Conservation (phyloP, 2,797 vertebrate species). For the Acrocephalus scirpaceus region DNA sequence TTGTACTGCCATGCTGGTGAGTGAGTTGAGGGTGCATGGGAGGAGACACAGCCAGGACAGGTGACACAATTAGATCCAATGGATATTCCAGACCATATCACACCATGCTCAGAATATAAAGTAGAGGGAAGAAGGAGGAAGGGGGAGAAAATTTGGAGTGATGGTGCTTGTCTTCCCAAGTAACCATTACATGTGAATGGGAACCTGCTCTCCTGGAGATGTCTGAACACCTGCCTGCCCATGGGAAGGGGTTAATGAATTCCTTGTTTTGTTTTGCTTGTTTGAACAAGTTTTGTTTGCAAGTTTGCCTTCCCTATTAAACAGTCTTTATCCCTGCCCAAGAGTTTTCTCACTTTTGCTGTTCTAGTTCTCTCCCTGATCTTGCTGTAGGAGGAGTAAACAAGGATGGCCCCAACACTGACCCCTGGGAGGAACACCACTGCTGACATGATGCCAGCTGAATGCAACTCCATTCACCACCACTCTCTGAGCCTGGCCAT, state of each 20-base stretch:
- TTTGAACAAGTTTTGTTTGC: too few relatives aligned
- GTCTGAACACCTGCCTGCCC: not conserved
- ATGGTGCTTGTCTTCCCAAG: not conserved
- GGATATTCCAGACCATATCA: not conserved
- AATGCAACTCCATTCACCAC: not conserved
- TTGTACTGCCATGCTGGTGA: not conserved
- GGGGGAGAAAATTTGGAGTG: not conserved
- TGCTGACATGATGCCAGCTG: not conserved
- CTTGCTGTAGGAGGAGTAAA: not conserved
- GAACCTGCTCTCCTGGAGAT: not conserved
- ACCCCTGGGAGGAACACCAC: not conserved
- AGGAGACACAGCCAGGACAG: not conserved
- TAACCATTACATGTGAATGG: not conserved
- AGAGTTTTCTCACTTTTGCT: not conserved
- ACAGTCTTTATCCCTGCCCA: not conserved
- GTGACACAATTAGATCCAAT: not conserved
- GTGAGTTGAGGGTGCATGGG: not conserved
- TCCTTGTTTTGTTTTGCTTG: not conserved
- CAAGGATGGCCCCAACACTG: fast-evolving
- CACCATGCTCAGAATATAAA: not conserved
- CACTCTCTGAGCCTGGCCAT: not conserved
- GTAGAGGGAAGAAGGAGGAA: not conserved
- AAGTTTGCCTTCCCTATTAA: not conserved
- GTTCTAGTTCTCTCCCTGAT: not conserved
- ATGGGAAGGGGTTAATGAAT: not conserved